A percentile compares a stretch with the other conserved stretches of the same genome.
phyloP scores from a whole-genome alignment of 1,140 invertebrate species.

The Dendroctonus ponderosae region DNA sequence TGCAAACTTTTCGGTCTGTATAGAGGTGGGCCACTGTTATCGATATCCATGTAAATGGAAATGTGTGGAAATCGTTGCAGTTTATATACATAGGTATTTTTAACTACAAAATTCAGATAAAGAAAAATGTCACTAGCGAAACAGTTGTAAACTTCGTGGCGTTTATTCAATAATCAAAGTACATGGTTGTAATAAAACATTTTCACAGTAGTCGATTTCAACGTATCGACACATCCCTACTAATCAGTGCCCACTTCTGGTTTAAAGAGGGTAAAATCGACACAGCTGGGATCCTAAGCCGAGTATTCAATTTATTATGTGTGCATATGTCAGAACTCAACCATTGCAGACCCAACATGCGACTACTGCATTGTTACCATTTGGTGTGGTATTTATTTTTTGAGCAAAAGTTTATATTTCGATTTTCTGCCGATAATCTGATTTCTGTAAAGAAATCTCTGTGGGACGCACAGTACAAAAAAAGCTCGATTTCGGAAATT shows the following conservation, averaged over 20 bases:
- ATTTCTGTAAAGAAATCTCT: too few species aligned
- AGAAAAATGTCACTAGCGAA: neutral
- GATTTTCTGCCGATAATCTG: too few species aligned
- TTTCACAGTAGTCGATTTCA: neutral
- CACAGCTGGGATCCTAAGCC: slow-evolving; percentile 33
- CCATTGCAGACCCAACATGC: slow-evolving; percentile 25
- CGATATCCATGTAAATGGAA: neutral
- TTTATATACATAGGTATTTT: neutral
- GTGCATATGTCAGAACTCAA: slow-evolving; percentile 34
- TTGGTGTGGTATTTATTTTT: neutral
- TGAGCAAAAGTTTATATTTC: too few species aligned
- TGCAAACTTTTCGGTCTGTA: neutral
- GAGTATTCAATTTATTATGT: slow-evolving; percentile 21
- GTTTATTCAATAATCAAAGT: neutral
- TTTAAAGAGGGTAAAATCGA: slow-evolving; percentile 23
- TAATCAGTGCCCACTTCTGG: slow-evolving; percentile 13
- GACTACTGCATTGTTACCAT: slow-evolving; percentile 22
- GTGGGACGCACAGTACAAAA: too few species aligned
- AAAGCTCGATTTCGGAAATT: too few species aligned
- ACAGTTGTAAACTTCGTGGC: too few species aligned
- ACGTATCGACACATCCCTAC: neutral
- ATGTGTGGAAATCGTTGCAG: neutral
- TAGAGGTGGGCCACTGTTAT: neutral
- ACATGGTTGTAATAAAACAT: neutral
- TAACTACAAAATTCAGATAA: neutral